Conservation (phyloP, 2,888 invertebrate species). For the Ramazzottius varieornatus region DNA sequence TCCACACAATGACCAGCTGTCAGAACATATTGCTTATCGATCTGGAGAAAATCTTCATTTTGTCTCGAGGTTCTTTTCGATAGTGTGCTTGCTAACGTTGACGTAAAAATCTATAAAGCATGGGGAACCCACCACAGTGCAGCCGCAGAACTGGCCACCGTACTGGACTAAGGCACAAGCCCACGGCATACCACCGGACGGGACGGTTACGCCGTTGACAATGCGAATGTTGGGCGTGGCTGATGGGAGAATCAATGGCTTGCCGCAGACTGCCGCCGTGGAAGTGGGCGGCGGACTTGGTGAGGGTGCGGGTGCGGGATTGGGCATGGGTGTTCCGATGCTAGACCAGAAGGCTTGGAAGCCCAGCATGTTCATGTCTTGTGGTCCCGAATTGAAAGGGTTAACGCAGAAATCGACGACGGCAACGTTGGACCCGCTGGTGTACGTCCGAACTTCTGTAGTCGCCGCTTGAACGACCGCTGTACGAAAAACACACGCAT, state of each 20-base stretch:
- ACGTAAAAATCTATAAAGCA: too few relatives aligned
- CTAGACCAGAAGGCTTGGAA: not conserved
- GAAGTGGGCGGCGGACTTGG: not conserved
- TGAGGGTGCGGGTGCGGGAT: not conserved
- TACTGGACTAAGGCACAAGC: not conserved
- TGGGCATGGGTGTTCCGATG: not conserved
- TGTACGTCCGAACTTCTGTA: not conserved
- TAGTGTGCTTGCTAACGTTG: too few relatives aligned
- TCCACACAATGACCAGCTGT: not conserved
- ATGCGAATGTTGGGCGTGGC: not conserved
- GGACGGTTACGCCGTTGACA: not conserved
- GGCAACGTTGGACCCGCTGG: not conserved
- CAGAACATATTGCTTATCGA: not conserved
- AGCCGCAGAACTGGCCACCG: not conserved
- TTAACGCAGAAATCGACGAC: constrained; percentile 2
- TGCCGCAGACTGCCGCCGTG: not conserved
- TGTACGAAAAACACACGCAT: not conserved
- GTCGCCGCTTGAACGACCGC: not conserved
- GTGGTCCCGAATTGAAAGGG: not conserved
- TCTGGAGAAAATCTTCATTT: too few relatives aligned
- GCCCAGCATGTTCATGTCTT: not conserved
- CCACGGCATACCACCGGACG: not conserved
- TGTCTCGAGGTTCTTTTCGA: too few relatives aligned
- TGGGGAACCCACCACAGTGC: not conserved
- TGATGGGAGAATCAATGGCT: not conserved